Evolutionary conservation across 2,113 vertebrate genomes (phyloP), one percentile per base, ranked within the genome.

Genomic region (Carettochelys insculpta): DNA sequence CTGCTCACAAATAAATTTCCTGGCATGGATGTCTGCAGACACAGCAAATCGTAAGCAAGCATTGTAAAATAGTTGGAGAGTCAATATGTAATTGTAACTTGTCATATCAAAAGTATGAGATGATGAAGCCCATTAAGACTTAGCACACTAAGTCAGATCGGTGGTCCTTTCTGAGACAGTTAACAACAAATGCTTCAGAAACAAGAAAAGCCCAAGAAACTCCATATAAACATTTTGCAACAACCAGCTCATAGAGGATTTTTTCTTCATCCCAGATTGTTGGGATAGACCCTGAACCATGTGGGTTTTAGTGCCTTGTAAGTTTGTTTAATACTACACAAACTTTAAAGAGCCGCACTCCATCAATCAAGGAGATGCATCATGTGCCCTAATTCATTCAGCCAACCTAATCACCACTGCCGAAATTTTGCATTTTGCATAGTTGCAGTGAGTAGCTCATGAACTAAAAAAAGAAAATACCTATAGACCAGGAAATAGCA

Each of bases 401-500:
- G 86, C 87, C 90, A 86, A 92, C 58, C 53, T 95, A 90, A 94
- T 92, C 90, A 92, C 93, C 85, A 90, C 58, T 90, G 75, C 41
- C 50, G 92, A 75, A 68, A 87, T 91, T 93, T 31, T 88, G 88
- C 95, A 89, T 96, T 91, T 87, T 88, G 95, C 90, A 87, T 54
- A 83, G 68, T 31, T 87, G 51, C 75, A 86, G 25, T 4, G 34
- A 94, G 91, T 68, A 89, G 91, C 82, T 94, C 25, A 43, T 1
- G 1, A 61, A 68, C 68, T 84, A 90, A 94, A 95, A n/a, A n/a
- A n/a, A n/a, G n/a, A 95, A 91, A 3, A 61, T 34, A 94, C n/a
- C 91, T 90, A 94, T 94, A 92, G 90, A 88, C 93, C 88, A 92
- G 54, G 85, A 91, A 82, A 85, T 11, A 91, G 58, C 93, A 93